Conservation (phyloP, 2,888 invertebrate genomes). For the Drosophila paranaensis region DNA sequence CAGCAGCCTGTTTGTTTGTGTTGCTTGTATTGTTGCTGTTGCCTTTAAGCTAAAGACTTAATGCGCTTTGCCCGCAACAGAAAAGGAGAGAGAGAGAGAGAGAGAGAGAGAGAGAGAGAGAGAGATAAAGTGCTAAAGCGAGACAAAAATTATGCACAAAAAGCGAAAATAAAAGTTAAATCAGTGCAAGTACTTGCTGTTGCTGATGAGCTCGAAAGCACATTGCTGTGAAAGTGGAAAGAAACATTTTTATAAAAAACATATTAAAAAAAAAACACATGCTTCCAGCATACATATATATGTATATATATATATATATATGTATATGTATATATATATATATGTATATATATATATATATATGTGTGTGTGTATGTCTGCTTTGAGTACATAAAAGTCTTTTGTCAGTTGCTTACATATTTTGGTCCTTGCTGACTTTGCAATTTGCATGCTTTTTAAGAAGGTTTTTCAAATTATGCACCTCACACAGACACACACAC, state of each 20-base stretch:
- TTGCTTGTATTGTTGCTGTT: conserved; percentile 44
- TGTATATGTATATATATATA: neutral
- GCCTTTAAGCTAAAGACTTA: conserved; percentile 75
- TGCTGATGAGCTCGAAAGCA: conserved; percentile 39
- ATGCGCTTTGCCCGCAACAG: conserved; percentile 65
- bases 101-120: neutral
- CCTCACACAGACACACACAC: conserved; percentile 21
- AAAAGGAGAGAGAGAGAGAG: neutral
- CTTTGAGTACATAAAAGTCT: conserved; percentile 26
- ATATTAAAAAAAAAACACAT: conserved; percentile 1
- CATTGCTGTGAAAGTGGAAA: conserved; percentile 54
- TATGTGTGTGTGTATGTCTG: neutral
- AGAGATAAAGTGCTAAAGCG: neutral
- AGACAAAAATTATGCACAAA: conserved; percentile 53
- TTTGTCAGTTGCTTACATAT: conserved; percentile 51
- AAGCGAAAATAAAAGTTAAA: conserved; percentile 60
- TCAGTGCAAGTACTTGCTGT: conserved; percentile 55
- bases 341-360: neutral
- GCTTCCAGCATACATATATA: neutral
- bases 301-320: neutral
- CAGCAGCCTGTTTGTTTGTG: conserved; percentile 58
- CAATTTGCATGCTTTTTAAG: conserved; percentile 63
- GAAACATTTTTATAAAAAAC: conserved; percentile 30
- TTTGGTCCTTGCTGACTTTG: conserved; percentile 41
- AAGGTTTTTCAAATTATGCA: conserved; percentile 61